phyloP scores from a whole-genome alignment of 2,888 invertebrate genomes.

The Nomada ruficornis region DNA sequence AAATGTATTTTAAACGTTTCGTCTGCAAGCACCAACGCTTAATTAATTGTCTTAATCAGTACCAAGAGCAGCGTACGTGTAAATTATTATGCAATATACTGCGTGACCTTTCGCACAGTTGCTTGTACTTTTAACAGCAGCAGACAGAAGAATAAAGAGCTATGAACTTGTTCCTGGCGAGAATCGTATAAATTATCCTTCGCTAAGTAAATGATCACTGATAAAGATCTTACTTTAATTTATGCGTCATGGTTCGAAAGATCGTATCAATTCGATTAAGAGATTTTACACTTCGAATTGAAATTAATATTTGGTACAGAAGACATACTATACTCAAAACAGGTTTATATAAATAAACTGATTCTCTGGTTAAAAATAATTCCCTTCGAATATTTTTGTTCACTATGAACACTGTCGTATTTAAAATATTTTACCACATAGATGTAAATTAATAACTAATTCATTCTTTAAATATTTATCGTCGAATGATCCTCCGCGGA shows the following conservation, averaged over 20 bases:
- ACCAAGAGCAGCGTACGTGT: not conserved
- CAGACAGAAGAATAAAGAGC: not conserved
- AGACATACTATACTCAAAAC: too few species aligned
- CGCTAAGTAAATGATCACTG: not conserved
- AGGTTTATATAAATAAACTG: too few species aligned
- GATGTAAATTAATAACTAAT: too few species aligned
- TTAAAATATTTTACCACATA: too few species aligned
- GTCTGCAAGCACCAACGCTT: not conserved
- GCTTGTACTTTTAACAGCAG: not conserved
- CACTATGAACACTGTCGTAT: too few species aligned
- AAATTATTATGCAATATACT: not conserved
- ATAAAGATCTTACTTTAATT: not conserved
- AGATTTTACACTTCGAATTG: not conserved
- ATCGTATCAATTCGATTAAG: not conserved
- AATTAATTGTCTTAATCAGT: conserved; percentile 39
- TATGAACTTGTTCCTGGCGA: too few species aligned
- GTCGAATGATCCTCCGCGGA: too few species aligned
- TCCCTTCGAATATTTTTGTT: too few species aligned
- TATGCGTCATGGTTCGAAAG: not conserved
- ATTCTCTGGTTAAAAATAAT: too few species aligned
- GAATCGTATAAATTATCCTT: not conserved
- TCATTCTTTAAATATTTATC: too few species aligned
- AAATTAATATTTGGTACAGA: too few species aligned
- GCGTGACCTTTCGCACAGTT: not conserved
- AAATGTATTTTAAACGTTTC: conserved; percentile 31